Conservation (phyloP, 2,113 vertebrate genomes). For the Crotalus helleri region DNA sequence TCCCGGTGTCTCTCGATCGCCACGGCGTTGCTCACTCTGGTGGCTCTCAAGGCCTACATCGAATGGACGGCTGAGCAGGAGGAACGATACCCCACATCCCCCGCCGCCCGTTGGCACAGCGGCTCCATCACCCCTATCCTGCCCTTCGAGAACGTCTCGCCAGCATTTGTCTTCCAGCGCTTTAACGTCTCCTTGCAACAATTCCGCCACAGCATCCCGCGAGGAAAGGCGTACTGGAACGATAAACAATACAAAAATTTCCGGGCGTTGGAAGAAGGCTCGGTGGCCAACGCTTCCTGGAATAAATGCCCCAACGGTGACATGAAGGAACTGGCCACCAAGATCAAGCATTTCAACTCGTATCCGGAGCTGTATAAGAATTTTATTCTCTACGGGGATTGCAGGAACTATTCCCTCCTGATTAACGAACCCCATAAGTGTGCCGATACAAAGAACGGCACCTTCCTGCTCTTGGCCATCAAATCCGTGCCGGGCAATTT, state of each 20-base stretch:
- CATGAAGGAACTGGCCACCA: conserved; percentile 43
- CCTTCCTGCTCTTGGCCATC: conserved; percentile 81
- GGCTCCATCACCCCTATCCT: neutral
- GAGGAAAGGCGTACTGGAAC: conserved; percentile 76
- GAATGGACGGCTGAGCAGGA: conserved; percentile 47
- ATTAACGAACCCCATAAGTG: conserved; percentile 73
- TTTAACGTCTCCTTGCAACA: conserved; percentile 23
- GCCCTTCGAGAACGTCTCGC: neutral
- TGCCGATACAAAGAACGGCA: conserved; percentile 26
- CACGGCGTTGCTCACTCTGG: conserved; percentile 58
- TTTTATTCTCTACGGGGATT: conserved; percentile 78
- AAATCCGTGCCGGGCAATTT: conserved; percentile 81
- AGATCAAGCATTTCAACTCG: conserved; percentile 73
- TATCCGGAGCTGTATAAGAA: conserved; percentile 73
- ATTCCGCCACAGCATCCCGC: conserved; percentile 39
- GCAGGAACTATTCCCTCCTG: conserved; percentile 71
- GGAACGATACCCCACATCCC: neutral
- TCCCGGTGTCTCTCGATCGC: conserved; percentile 59
- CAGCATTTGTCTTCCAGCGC: neutral
- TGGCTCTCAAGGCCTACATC: conserved; percentile 65
- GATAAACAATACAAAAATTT: conserved; percentile 71
- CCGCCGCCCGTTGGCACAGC: conserved; percentile 17
- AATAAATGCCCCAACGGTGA: conserved; percentile 22
- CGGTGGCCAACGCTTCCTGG: neutral
- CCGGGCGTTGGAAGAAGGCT: conserved; percentile 49